phyloP scores from a whole-genome alignment of 2,797 vertebrate genomes.

The Falco rusticolus region DNA sequence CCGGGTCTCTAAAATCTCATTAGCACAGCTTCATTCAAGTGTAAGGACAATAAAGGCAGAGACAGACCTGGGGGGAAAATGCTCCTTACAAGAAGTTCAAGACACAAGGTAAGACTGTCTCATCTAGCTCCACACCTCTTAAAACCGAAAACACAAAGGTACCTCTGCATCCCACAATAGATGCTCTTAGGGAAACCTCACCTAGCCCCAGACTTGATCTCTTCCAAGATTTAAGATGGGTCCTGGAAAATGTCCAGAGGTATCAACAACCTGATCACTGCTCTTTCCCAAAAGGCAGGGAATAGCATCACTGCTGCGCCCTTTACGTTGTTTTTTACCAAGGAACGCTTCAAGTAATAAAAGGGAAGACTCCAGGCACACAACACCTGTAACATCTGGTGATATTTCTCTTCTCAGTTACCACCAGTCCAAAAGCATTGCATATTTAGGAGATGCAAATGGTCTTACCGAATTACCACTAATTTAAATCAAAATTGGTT shows the following conservation, averaged over 20 bases:
- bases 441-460: neutral
- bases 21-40: neutral
- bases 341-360: neutral
- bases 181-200: neutral
- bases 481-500: neutral
- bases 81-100: neutral
- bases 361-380: neutral
- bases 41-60: neutral
- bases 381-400: neutral
- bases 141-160: neutral
- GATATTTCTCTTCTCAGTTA: neutral
- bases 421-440: rapidly evolving
- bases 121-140: neutral
- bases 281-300: neutral
- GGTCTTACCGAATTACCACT: neutral
- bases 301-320: neutral
- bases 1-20: neutral
- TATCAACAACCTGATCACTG: neutral
- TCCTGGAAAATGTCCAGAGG: neutral
- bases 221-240: neutral
- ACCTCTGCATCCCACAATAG: rapidly evolving
- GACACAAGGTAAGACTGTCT: neutral
- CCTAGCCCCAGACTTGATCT: neutral
- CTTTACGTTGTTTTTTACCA: neutral
- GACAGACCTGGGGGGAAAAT: neutral